Percentiles rank a stretch among this genome's conserved stretches.
Evolutionary conservation across 2,888 invertebrate genomes (phyloP).

Genomic region (Synanthedon andrenaeformis): DNA sequence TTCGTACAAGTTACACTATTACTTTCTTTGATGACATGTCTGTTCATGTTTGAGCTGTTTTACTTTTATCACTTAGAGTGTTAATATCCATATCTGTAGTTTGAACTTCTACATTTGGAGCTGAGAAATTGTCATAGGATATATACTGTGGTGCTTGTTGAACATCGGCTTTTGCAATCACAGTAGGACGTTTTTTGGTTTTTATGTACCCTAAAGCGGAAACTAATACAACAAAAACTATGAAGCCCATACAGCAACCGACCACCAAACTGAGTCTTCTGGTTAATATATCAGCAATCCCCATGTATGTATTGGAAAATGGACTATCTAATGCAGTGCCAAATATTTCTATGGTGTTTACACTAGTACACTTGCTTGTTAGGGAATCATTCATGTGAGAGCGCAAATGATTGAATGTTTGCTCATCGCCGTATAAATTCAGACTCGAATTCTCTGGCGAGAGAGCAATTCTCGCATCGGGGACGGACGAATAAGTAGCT

Average conservation of each 20-base stretch:
- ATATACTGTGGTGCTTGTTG: constrained; percentile 84
- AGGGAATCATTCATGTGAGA: constrained; percentile 74
- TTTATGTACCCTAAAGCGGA: constrained; percentile 88
- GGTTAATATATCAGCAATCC: constrained; percentile 81
- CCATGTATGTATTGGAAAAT: constrained; percentile 75
- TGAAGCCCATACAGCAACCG: constrained; percentile 87
- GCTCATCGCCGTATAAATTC: constrained; percentile 71
- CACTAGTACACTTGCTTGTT: constrained; percentile 81
- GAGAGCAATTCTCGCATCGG: constrained; percentile 65
- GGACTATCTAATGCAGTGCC: constrained; percentile 71
- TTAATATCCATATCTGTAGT: constrained; percentile 59
- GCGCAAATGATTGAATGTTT: constrained; percentile 57
- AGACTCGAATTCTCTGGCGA: constrained; percentile 44
- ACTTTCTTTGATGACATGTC: constrained; percentile 7
- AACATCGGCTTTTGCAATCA: constrained; percentile 76
- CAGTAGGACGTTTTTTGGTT: constrained; percentile 84
- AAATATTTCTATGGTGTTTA: constrained; percentile 79
- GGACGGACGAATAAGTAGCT: constrained; percentile 43
- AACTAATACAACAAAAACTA: constrained; percentile 86
- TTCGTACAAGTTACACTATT: neutral
- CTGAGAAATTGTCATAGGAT: constrained; percentile 73
- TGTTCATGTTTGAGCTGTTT: constrained; percentile 36
- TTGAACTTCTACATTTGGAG: constrained; percentile 47
- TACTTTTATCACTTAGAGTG: constrained; percentile 54
- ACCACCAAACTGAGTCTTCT: constrained; percentile 86